These are phyloP conservation scores for Ochropleura plecta DNA, from an alignment of 2,888 invertebrate species.

Conservation along the genomic window DNA sequence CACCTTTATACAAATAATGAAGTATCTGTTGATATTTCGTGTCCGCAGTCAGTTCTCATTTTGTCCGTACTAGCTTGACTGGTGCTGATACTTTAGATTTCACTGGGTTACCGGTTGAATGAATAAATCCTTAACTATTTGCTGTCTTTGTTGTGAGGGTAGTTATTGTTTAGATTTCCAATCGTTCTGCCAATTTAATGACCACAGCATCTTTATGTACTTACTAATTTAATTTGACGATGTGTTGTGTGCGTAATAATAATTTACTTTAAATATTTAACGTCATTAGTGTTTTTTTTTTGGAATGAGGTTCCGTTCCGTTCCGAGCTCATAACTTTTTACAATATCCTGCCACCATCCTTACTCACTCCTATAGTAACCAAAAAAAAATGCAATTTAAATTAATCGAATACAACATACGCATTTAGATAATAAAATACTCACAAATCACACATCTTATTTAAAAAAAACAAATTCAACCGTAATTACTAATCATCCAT, in stretches of 20 bases:
- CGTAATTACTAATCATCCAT: background rate
- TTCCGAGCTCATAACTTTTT: background rate
- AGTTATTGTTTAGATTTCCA: slow-evolving; percentile 12
- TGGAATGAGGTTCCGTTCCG: too few relatives aligned
- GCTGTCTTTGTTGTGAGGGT: slow-evolving; percentile 7
- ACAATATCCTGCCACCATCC: background rate
- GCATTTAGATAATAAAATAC: background rate
- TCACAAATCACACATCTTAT: background rate
- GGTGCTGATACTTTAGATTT: background rate
- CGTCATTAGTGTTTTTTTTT: too few relatives aligned
- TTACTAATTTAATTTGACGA: background rate
- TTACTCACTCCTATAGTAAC: background rate
- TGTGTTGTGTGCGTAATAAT: background rate
- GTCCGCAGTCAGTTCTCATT: background rate
- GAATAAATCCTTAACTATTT: slow-evolving; percentile 1
- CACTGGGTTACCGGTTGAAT: background rate
- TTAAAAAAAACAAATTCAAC: background rate
- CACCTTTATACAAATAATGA: background rate
- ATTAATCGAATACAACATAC: background rate
- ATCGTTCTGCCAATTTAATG: background rate
- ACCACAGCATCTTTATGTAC: background rate
- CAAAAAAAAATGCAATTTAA: background rate
- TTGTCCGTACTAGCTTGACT: background rate
- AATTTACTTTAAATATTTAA: background rate
- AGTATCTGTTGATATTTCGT: background rate